Base-by-base conservation (phyloP, 2,113 vertebrate genomes). In the Callionymus lyra region DNA sequence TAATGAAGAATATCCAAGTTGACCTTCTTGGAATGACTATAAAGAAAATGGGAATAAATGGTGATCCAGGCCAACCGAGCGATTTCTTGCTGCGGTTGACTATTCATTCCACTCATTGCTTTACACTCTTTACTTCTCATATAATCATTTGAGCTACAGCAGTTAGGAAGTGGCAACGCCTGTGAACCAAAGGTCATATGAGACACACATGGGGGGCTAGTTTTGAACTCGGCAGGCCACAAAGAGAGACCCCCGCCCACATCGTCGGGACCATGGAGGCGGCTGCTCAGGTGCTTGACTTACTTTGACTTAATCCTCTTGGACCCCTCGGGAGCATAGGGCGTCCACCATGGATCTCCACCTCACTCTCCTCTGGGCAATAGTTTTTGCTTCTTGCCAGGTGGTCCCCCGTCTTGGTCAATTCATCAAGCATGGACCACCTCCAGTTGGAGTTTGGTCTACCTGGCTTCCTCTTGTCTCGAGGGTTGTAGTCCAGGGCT, bases 201-300 rank as follows among this genome's bases (percentile, higher is more conserved):
- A n/a, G n/a, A 59, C 63, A 70, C 54, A 60, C 44, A 52, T 55
- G 44, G 57, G 34, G 45, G 50, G 61, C 44, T 59, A 45, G 48
- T 39, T 54, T 85, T 89, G 83, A 87, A 77, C 76, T 56, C 74
- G 48, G 69, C 65, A 53, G 46, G 79, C 61, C 61, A 77, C 71
- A 85, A 81, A 87, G 81, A 47, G 42, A 34, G 31, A 34, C 56
- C 68, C 58, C 53, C 53, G 53, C 6, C 43, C 13, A 47, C 44
- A 41, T 54, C 34, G 60, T 38, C n/a, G 56, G 47, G 59, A 51
- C 59, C 59, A 64, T 55, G 55, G 62, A 12, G 44, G 56, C 34
- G 47, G 50, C 27, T 36, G 21, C 31, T 34, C 32, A 37, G 51
- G 58, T 36, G 47, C 54, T 60, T 72, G 41, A 59, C 43, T 54